These are phyloP conservation scores for Scaptomyza parva DNA, from an alignment of 2,888 invertebrate species.

Conservation along the genomic window DNA sequence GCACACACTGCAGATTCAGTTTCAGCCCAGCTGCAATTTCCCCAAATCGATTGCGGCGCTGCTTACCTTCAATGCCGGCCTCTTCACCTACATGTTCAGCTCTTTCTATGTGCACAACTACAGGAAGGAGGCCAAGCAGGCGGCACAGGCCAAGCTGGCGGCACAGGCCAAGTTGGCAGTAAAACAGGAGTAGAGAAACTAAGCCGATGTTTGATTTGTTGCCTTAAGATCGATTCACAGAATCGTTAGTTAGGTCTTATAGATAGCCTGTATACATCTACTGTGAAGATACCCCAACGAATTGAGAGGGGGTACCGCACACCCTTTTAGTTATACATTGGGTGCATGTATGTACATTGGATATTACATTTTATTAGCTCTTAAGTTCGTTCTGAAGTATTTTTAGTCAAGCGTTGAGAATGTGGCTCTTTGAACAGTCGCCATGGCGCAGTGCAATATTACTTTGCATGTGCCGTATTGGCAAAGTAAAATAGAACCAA, in stretches of 20 bases:
- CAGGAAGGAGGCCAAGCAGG: conserved; percentile 84
- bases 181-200: conserved; percentile 74
- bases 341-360: conserved; percentile 59
- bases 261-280: conserved; percentile 34
- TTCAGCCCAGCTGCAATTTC: conserved; percentile 89
- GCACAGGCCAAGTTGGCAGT: conserved; percentile 65
- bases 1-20: conserved; percentile 88
- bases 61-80: conserved; percentile 88
- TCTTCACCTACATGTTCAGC: conserved; percentile 92
- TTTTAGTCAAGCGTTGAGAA: conserved; percentile 59
- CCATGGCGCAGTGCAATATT: conserved; percentile 50
- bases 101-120: conserved; percentile 91
- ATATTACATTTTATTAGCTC: conserved; percentile 63
- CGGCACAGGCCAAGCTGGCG: conserved; percentile 56
- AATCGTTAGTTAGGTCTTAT: conserved; percentile 49
- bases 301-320: conserved; percentile 7
- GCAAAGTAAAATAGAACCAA: conserved; percentile 77
- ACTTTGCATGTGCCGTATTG: conserved; percentile 55
- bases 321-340: conserved; percentile 45
- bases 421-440: conserved; percentile 62
- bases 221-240: conserved; percentile 45
- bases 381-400: conserved; percentile 66
- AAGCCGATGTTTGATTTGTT: conserved; percentile 26
- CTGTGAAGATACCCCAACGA: conserved; percentile 24
- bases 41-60: conserved; percentile 89